These are phyloP conservation scores for Trissolcus basalis DNA, from an alignment of 1,140 invertebrate species.

Conservation along the genomic window DNA sequence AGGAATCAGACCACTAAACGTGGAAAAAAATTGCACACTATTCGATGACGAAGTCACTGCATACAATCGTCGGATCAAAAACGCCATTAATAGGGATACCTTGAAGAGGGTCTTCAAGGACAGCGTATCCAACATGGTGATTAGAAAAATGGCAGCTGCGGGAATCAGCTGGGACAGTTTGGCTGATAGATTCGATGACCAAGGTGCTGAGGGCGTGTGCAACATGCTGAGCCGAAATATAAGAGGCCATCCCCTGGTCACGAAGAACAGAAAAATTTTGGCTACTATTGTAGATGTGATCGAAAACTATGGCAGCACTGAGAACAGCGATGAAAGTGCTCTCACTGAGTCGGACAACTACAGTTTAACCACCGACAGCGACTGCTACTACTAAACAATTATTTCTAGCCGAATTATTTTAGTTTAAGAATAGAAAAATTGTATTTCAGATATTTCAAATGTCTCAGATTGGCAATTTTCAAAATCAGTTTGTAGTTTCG, in stretches of 20 bases:
- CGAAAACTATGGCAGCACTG: background rate
- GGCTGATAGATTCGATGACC: background rate
- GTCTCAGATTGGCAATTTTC: too few relatives aligned
- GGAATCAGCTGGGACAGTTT: background rate
- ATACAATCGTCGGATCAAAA: background rate
- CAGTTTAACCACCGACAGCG: too few relatives aligned
- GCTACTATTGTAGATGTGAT: background rate
- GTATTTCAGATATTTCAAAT: too few relatives aligned
- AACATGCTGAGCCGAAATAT: background rate
- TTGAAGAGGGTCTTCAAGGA: background rate
- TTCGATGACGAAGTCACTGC: background rate
- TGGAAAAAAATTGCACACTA: background rate
- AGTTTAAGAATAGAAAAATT: too few relatives aligned
- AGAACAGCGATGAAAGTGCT: background rate
- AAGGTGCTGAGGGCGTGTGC: background rate
- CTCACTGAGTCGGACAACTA: too few relatives aligned
- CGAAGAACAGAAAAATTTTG: background rate
- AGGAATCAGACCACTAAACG: background rate
- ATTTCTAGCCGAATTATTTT: too few relatives aligned
- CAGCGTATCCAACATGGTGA: background rate
- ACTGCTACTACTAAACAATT: too few relatives aligned
- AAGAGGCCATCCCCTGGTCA: background rate
- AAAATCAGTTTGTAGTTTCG: too few relatives aligned
- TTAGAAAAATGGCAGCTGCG: slow-evolving; percentile 1
- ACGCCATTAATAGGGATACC: background rate